A percentile compares a stretch with the other conserved stretches of the same genome.
Conservation (phyloP, 2,888 invertebrate species). For the Synergus gifuensis region DNA sequence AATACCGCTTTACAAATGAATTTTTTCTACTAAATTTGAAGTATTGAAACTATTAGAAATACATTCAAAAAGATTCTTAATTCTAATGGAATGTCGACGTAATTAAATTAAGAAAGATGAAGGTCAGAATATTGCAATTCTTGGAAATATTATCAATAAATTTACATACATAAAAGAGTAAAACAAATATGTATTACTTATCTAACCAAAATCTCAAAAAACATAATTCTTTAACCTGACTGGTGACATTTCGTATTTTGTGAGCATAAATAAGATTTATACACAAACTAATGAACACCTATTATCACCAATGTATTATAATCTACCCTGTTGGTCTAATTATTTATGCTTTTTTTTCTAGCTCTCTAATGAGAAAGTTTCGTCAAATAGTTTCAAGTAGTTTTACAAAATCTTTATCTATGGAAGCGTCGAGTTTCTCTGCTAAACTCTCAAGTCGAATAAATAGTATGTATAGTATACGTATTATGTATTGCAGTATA, state of each 20-base stretch:
- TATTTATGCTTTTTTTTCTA: conserved; percentile 47
- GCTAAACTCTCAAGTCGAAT: not conserved
- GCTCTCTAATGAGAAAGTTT: conserved; percentile 5
- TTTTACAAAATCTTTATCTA: not conserved
- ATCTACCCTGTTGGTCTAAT: conserved; percentile 59
- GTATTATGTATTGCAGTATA: not conserved
- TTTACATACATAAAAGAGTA: not conserved
- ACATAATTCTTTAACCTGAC: not conserved
- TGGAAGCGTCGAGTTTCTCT: conserved; percentile 2
- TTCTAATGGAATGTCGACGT: conserved; percentile 16
- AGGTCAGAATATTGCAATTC: not conserved
- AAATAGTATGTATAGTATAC: not conserved
- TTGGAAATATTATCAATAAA: not conserved
- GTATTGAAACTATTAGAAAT: conserved; percentile 1
- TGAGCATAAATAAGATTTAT: conserved; percentile 51
- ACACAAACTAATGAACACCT: conserved; percentile 54
- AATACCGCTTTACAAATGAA: conserved; percentile 30
- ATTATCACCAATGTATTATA: conserved; percentile 56
- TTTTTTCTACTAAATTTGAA: not conserved
- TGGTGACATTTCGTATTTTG: not conserved
- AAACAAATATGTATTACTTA: not conserved
- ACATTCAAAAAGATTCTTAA: conserved; percentile 1
- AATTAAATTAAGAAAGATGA: conserved; percentile 3
- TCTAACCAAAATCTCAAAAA: not conserved
- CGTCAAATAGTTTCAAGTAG: not conserved